phyloP scores from a whole-genome alignment of 1,140 invertebrate species.

The Bombus waltoni region DNA sequence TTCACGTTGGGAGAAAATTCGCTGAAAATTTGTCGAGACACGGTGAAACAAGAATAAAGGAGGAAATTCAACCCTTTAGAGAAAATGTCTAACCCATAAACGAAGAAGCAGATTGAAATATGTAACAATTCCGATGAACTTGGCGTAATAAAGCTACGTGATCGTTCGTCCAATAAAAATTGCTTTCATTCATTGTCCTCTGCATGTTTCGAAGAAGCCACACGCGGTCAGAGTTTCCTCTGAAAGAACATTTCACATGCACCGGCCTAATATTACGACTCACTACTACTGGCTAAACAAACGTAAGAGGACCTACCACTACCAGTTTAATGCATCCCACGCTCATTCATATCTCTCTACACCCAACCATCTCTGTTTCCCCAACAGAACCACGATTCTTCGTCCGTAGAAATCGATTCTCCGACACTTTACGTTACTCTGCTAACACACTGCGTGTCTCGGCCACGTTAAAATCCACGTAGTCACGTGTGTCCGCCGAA shows the following conservation, averaged over 20 bases:
- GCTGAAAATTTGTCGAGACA: not conserved
- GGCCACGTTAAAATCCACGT: not conserved
- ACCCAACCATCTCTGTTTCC: not conserved
- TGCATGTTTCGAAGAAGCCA: not conserved
- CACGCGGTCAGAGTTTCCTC: not conserved
- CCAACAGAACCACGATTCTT: not conserved
- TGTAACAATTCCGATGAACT: too few relatives aligned
- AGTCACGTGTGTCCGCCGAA: slow-evolving; percentile 6
- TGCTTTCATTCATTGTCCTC: not conserved
- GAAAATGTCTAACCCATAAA: too few relatives aligned
- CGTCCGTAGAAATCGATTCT: not conserved
- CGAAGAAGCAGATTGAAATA: too few relatives aligned
- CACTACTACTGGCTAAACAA: not conserved
- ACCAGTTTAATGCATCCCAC: slow-evolving; percentile 19
- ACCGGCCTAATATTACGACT: not conserved
- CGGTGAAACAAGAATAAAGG: too few relatives aligned
- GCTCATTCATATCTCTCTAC: slow-evolving; percentile 2
- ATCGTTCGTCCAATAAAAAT: too few relatives aligned
- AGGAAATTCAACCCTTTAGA: not conserved
- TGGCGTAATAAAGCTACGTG: too few relatives aligned
- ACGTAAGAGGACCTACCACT: slow-evolving; percentile 12
- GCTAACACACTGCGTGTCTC: not conserved
- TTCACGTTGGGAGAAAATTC: too few relatives aligned
- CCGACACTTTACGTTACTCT: not conserved
- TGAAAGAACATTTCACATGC: not conserved